Evolutionary conservation across 2,797 vertebrate species (phyloP), one percentile per base, ranked within the genome.

Genomic region (Bovichtus variegatus): DNA sequence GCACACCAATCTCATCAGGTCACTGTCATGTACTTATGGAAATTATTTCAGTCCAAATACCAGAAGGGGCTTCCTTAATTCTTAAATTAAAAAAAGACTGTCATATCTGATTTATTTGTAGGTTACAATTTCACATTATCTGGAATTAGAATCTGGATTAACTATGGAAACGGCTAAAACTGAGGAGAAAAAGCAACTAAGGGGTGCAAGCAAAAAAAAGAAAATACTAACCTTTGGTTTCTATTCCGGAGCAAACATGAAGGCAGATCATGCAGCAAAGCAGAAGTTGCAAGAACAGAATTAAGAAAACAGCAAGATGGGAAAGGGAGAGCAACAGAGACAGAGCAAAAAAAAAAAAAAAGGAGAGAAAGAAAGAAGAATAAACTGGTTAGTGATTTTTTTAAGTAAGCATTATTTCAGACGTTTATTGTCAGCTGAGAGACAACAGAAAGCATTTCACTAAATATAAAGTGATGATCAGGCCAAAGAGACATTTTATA

Each of bases 221-320:
- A 50, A 34, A 34, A 41, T 54, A 90, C 90, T 88, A 54, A 93
- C 90, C 91, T 91, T 87, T 92, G 31, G 63, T 87, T 87, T 91
- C 93, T 92, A 88, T 44, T 88, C 73, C 87, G 55, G 76, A 53
- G 21, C n/a, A 84, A 87, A 63, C 47, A 76, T 61, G 54, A 77
- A 71, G 74, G 60, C 64, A 87, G 63, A 81, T 61, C 72, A 88
- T 65, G 83, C 85, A 90, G 90, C 64, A 76, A 71, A 83, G 76
- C 16, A 50, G 66, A 81, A 67, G 72, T 58, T 70, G 71, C 73
- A 82, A 80, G 59, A 43, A 36, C 3, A 53, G 44, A 59, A 43
- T 47, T 11, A 19, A 51, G 41, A 57, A 69, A 79, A 44, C n/a
- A 71, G 44, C 47, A 57, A 69, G 27, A 76, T n/a, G 4, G 78